phyloP scores from a whole-genome alignment of 1,140 invertebrate genomes.

The Pseudomyrmex pallidus region DNA sequence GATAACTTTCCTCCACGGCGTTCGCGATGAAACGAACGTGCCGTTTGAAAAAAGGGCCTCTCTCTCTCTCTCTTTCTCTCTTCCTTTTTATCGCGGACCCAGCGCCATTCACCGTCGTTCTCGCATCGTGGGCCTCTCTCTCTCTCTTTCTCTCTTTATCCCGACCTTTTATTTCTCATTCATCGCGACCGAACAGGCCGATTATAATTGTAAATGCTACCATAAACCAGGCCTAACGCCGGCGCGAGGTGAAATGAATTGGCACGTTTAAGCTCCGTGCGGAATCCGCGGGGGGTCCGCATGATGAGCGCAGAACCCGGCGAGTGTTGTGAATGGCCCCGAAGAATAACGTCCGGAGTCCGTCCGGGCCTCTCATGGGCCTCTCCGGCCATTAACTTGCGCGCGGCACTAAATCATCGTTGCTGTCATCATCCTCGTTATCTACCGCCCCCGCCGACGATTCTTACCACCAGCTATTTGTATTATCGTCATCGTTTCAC shows the following conservation, averaged over 20 bases:
- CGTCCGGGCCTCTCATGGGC: constrained; percentile 37
- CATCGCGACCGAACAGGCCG: constrained; percentile 71
- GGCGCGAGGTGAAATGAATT: constrained; percentile 72
- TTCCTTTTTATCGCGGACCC: background rate
- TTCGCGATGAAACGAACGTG: constrained; percentile 60
- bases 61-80: background rate
- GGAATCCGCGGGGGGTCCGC: constrained; percentile 76
- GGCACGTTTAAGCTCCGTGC: constrained; percentile 73
- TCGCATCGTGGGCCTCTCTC: constrained; percentile 33
- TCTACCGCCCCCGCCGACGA: constrained; percentile 77
- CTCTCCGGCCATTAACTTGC: constrained; percentile 79
- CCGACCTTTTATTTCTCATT: constrained; percentile 50
- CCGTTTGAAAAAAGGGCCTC: constrained; percentile 21
- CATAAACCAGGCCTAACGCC: constrained; percentile 78
- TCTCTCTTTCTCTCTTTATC: constrained; percentile 24
- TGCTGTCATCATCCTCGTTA: constrained; percentile 84
- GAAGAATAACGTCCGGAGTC: constrained; percentile 76
- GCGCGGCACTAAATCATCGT: constrained; percentile 82
- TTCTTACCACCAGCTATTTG: constrained; percentile 77
- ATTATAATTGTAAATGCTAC: constrained; percentile 84
- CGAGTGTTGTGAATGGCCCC: constrained; percentile 76
- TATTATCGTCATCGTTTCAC: constrained; percentile 69
- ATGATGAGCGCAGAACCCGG: constrained; percentile 64
- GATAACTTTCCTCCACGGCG: constrained; percentile 39
- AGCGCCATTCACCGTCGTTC: constrained; percentile 22